Base-by-base conservation (phyloP, 2,888 invertebrate genomes). In the Anagyrus pseudococci region DNA sequence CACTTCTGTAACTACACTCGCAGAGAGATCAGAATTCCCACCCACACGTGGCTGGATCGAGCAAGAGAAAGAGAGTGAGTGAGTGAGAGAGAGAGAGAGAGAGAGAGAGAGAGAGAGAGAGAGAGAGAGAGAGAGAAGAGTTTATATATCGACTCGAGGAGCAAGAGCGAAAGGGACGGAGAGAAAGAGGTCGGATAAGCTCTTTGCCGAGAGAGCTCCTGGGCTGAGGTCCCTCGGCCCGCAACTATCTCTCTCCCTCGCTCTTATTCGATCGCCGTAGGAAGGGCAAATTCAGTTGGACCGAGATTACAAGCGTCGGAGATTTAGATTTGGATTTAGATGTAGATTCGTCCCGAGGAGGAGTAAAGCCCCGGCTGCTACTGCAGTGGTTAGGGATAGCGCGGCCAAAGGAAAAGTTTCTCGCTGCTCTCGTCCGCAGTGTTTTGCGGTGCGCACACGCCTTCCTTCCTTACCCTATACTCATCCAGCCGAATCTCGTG, bases 11-110 rank as follows among this genome's bases (percentile, higher is more conserved):
- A 26, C 29, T 43, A 37, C 13, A 37, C 53, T 20, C 37, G 44
- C 25, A 26, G 47, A 40, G 49, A 70, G 68, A 70, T 58, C 66
- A 58, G 64, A 64, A 61, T 59, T 59, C 56, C n/a, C 62, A 43
- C 33, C 29, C 37, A 22, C 23, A 15, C 46, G 13, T 22, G 19
- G 6, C 7, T 46, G n/a, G 20, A 25, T 26, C 4, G 17, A 41
- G 19, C 13, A 15, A 55, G n/a, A n/a, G n/a, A n/a, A n/a, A n/a
- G n/a, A n/a, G n/a, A n/a, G n/a, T n/a, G n/a, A n/a, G n/a, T n/a
- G n/a, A n/a, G n/a, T n/a, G n/a, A n/a, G n/a, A n/a, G n/a, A n/a
- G n/a, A n/a, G n/a, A n/a, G n/a, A n/a, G n/a, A n/a, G n/a, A n/a
- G n/a, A n/a, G n/a, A n/a, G n/a, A n/a, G n/a, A n/a, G n/a, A n/a